Evolutionary conservation across 1,140 invertebrate genomes (phyloP).

Genomic region (Schlechtendalia chinensis): DNA sequence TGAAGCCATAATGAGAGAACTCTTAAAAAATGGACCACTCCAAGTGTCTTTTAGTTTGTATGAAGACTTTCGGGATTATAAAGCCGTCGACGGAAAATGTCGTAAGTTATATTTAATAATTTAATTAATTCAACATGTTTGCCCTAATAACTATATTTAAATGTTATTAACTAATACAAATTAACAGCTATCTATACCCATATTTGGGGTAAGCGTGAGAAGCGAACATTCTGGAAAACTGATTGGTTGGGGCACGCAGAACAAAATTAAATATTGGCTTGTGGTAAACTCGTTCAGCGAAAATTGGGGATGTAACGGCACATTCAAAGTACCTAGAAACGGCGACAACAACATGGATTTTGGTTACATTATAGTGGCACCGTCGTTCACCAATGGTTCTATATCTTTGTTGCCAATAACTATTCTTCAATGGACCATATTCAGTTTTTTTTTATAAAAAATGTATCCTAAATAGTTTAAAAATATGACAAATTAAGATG

Average conservation of each 20-base stretch:
- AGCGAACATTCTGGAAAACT: conserved; percentile 88
- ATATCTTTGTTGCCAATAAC: too few relatives aligned
- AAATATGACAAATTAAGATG: too few relatives aligned
- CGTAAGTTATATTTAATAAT: not conserved
- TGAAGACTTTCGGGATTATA: conserved; percentile 57
- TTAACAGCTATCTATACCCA: conserved; percentile 81
- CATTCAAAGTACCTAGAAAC: conserved; percentile 83
- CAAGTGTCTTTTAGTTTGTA: conserved; percentile 61
- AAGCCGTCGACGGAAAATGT: conserved; percentile 52
- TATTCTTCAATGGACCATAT: too few relatives aligned
- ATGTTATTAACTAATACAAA: not conserved
- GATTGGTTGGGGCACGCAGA: conserved; percentile 67
- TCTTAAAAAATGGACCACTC: conserved; percentile 58
- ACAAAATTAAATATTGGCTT: conserved; percentile 73
- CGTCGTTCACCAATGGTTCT: conserved; percentile 56
- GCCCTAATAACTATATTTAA: not conserved
- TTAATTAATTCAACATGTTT: too few relatives aligned
- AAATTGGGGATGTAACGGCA: conserved; percentile 81
- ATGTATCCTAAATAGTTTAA: too few relatives aligned
- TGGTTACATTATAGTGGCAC: conserved; percentile 50
- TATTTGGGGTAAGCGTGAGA: conserved; percentile 65
- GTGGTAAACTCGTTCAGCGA: conserved; percentile 88
- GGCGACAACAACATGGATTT: conserved; percentile 81
- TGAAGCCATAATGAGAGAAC: conserved; percentile 46
- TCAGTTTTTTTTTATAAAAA: too few relatives aligned